phyloP scores from a whole-genome alignment of 1,140 invertebrate genomes.

The Chlorops oryzae region DNA sequence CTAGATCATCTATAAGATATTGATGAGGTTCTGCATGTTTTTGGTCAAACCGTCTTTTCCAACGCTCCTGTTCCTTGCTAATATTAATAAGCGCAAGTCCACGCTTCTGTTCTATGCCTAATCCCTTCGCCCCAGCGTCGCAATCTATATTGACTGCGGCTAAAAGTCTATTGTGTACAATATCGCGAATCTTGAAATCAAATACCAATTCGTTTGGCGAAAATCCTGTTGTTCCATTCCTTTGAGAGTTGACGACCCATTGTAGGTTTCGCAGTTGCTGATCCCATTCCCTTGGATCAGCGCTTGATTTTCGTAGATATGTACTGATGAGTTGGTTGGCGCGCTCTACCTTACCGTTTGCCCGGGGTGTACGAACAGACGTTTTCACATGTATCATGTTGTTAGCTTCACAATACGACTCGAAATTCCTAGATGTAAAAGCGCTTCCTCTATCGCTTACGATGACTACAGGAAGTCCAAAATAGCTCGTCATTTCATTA shows the following conservation, averaged over 20 bases:
- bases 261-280: conserved; percentile 18
- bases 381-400: conserved; percentile 13
- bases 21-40: too few species aligned
- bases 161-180: conserved; percentile 7
- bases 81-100: too few species aligned
- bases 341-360: conserved; percentile 28
- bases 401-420: conserved; percentile 8
- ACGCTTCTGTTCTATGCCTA: too few species aligned
- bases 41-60: too few species aligned
- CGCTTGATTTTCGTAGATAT: conserved; percentile 9
- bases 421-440: conserved; percentile 10
- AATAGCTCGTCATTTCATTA: conserved; percentile 14
- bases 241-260: conserved; percentile 27
- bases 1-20: too few species aligned
- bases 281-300: conserved; percentile 21
- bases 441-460: conserved; percentile 24
- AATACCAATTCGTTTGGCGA: conserved; percentile 25
- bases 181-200: conserved; percentile 5
- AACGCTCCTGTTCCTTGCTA: too few species aligned
- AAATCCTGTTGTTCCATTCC: conserved; percentile 19
- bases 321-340: conserved; percentile 20
- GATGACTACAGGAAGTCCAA: conserved; percentile 19
- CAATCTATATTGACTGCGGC: too few species aligned
- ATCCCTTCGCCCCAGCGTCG: too few species aligned
- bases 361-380: conserved; percentile 14